Evolutionary conservation across 2,888 invertebrate genomes (phyloP).

Genomic region (Rhingia rostrata): DNA sequence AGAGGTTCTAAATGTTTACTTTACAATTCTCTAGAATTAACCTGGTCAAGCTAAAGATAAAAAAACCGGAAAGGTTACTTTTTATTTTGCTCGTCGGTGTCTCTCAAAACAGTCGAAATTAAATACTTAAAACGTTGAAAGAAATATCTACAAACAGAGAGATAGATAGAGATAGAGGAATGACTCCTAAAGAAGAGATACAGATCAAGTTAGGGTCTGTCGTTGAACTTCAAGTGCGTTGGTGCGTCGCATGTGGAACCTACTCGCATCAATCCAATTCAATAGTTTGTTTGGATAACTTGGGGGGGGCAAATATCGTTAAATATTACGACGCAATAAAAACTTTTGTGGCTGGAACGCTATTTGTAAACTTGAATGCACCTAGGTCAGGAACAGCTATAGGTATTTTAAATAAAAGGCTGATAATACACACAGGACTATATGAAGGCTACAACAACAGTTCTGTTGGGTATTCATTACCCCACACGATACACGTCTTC

Average conservation of each 20-base stretch:
- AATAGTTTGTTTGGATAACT: neutral
- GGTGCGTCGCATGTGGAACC: neutral
- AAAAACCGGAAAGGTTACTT: slow-evolving; percentile 28
- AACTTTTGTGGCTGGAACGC: too few species aligned
- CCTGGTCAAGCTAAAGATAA: neutral
- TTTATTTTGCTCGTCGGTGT: neutral
- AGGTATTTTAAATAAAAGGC: too few species aligned
- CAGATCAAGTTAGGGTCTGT: slow-evolving; percentile 26
- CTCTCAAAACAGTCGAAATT: neutral
- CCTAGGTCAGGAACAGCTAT: too few species aligned
- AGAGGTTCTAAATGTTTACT: neutral
- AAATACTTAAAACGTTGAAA: neutral
- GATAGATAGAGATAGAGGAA: neutral
- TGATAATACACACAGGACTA: too few species aligned
- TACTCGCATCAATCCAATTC: slow-evolving; percentile 8
- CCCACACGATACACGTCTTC: neutral
- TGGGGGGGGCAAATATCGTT: neutral
- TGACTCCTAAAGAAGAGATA: neutral
- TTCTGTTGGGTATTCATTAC: too few species aligned
- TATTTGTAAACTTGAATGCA: too few species aligned
- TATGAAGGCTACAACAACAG: too few species aligned
- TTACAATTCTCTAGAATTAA: slow-evolving; percentile 16
- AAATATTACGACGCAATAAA: too few species aligned
- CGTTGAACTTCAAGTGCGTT: slow-evolving; percentile 46
- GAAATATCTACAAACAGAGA: neutral